Conservation (phyloP, 2,113 vertebrate genomes). For the Strix aluco region DNA sequence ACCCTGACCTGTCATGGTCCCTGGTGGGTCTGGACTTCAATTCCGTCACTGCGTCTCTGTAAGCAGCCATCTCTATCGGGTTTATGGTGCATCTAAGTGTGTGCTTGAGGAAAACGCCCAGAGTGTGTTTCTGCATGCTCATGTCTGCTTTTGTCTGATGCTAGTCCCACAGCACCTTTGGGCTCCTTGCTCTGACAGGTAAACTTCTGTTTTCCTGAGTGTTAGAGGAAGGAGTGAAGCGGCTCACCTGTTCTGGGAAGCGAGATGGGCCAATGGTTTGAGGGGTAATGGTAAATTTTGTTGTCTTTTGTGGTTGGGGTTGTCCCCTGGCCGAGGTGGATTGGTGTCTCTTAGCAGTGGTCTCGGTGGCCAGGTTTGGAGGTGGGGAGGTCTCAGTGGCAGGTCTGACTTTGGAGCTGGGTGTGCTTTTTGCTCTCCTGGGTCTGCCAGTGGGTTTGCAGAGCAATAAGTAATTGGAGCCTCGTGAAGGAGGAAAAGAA, state of each 20-base stretch:
- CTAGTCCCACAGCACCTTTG: neutral
- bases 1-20: rapidly evolving
- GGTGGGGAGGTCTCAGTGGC: neutral
- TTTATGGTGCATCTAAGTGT: neutral
- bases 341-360: neutral
- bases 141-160: neutral
- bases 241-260: rapidly evolving
- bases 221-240: neutral
- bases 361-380: neutral
- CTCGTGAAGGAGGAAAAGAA: neutral
- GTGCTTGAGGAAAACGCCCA: neutral
- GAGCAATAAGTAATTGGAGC: neutral
- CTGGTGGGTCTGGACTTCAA: neutral
- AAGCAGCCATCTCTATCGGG: neutral
- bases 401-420: neutral
- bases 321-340: rapidly evolving
- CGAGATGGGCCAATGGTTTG: rapidly evolving
- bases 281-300: rapidly evolving
- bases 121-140: neutral
- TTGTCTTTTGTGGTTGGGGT: neutral
- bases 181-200: neutral
- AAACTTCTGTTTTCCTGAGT: neutral
- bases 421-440: neutral
- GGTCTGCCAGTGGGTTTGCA: neutral
- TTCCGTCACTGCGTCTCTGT: neutral